Base-by-base conservation (phyloP, 2,888 invertebrate genomes). In the Acanthosepion esculentum region DNA sequence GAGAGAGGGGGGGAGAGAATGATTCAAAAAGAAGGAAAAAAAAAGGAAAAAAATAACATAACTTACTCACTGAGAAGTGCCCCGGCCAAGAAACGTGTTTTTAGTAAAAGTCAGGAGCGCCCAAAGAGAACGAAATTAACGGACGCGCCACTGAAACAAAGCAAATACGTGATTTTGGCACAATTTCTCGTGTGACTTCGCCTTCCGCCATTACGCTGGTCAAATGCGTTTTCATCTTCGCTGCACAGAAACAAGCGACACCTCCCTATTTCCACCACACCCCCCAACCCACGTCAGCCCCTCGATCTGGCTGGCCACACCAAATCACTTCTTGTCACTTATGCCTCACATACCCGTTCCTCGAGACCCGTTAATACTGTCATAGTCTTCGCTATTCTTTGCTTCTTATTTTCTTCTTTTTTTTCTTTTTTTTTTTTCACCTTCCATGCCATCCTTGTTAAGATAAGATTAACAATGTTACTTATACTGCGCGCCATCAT, bases 211-310 rank as follows among this genome's bases (percentile, higher is more conserved):
- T 78, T n/a, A 78, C 78, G 33, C 78, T 78, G 78, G 78, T 78
- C 78, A 78, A 78, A 78, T 78, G 78, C 78, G 78, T 78, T n/a
- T 78, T 78, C n/a, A 78, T 78, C 78, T 78, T 33, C 23, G n/a
- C 33, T 78, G 78, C 78, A n/a, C n/a, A 78, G 78, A 78, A 10
- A n/a, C 78, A n/a, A 78, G 78, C 78, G n/a, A n/a, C 78, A n/a
- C 78, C 3, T n/a, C n/a, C n/a, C n/a, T n/a, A n/a, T n/a, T n/a
- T n/a, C n/a, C n/a, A n/a, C n/a, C n/a, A n/a, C n/a, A n/a, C n/a
- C n/a, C 1, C 78, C 78, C 10, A n/a, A 12, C 0, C n/a, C 8
- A 78, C 78, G 5, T n/a, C 78, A n/a, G 15, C n/a, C n/a, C 33
- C 26, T 12, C 29, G 29, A 64, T 7, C 8, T 7, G n/a, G 15